Evolutionary conservation across 1,140 invertebrate species (phyloP).

Genomic region (Aleiodes sp.): DNA sequence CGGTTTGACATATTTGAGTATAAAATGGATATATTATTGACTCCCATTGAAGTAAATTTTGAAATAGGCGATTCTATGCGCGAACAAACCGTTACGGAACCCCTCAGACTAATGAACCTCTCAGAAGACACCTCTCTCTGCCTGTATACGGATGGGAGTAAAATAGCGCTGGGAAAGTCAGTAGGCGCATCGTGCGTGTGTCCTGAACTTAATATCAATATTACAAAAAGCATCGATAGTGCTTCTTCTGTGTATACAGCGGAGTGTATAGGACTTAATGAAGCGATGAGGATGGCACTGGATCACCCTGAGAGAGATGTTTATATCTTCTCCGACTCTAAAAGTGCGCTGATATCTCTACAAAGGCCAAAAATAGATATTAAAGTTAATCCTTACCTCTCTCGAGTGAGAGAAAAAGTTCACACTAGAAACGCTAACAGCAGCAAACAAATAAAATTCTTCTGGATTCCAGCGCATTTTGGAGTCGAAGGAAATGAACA

Average conservation of each 20-base stretch:
- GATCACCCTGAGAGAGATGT: not conserved
- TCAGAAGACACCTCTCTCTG: not conserved
- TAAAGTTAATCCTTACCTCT: not conserved
- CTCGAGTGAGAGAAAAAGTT: not conserved
- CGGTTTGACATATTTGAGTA: too few relatives aligned
- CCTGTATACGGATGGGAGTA: not conserved
- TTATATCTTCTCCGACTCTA: not conserved
- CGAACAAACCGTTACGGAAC: too few relatives aligned
- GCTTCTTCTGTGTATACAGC: not conserved
- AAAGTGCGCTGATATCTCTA: not conserved
- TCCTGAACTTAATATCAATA: not conserved
- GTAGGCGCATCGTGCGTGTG: not conserved
- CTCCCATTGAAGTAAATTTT: too few relatives aligned
- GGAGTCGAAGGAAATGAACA: not conserved
- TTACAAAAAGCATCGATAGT: not conserved
- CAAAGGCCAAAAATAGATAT: too few relatives aligned
- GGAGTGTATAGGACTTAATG: not conserved
- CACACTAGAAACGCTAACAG: too few relatives aligned
- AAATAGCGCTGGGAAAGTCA: not conserved
- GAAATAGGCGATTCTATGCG: too few relatives aligned
- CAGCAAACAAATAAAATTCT: too few relatives aligned
- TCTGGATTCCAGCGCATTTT: not conserved
- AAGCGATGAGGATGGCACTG: not conserved
- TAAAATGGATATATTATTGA: too few relatives aligned
- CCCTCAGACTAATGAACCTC: too few relatives aligned